Percentiles rank a stretch among this genome's conserved stretches.
Evolutionary conservation across 1,140 invertebrate species (phyloP).

Genomic region (Physella acuta): DNA sequence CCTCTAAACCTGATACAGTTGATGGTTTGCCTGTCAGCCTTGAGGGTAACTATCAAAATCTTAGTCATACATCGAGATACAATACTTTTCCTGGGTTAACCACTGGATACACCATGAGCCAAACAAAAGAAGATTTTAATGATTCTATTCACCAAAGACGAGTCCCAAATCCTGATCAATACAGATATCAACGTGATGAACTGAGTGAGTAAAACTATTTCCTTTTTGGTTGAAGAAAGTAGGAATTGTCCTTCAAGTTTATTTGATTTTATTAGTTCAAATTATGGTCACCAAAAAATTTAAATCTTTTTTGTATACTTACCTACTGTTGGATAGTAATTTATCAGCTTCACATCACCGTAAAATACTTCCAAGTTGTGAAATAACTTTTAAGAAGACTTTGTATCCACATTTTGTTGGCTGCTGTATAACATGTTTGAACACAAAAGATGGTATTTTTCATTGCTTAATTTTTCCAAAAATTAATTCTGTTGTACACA

Average conservation of each 20-base stretch:
- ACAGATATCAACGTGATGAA: not conserved
- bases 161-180: not conserved
- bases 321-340: too few species aligned
- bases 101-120: not conserved
- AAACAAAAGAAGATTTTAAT: not conserved
- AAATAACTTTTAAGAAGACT: too few species aligned
- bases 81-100: not conserved
- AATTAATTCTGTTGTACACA: not conserved
- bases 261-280: not conserved
- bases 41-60: not conserved
- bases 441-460: too few species aligned
- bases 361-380: too few species aligned
- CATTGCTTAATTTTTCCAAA: not conserved
- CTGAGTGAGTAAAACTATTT: not conserved
- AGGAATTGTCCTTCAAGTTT: too few species aligned
- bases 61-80: not conserved
- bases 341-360: too few species aligned
- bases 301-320: not conserved
- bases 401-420: too few species aligned
- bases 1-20: not conserved
- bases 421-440: too few species aligned
- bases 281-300: not conserved
- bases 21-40: not conserved
- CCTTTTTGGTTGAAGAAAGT: too few species aligned
- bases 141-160: not conserved